A percentile compares a stretch with the other conserved stretches of the same genome.
phyloP scores from a whole-genome alignment of 2,113 vertebrate genomes.

The Sinocyclocheilus grahami region DNA sequence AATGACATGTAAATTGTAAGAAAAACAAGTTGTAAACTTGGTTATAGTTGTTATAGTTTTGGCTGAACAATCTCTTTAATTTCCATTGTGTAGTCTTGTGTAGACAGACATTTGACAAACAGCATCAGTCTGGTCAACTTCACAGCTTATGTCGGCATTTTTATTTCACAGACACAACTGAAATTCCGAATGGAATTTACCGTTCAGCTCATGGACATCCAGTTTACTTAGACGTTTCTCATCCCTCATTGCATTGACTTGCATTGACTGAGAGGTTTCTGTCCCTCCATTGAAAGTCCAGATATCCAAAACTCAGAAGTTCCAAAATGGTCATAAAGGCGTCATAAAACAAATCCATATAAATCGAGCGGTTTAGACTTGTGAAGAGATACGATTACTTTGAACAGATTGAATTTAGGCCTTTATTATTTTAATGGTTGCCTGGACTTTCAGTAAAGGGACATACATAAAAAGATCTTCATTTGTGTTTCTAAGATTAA shows the following conservation, averaged over 20 bases:
- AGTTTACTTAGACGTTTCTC: background rate
- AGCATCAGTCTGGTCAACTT: background rate
- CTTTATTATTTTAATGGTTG: background rate
- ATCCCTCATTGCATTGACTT: too few species aligned
- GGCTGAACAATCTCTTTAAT: background rate
- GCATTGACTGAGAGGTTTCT: too few species aligned
- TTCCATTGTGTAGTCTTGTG: background rate
- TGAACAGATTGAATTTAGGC: background rate
- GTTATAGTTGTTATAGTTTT: background rate
- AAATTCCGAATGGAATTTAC: background rate
- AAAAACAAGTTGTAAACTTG: background rate
- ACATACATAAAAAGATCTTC: background rate
- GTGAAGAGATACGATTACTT: too few species aligned
- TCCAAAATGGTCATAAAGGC: background rate
- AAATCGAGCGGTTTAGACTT: background rate
- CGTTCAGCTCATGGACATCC: background rate
- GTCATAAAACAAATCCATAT: background rate
- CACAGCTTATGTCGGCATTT: background rate
- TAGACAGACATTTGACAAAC: background rate
- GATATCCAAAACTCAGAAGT: background rate
- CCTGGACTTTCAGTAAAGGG: background rate
- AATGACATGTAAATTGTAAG: too few species aligned
- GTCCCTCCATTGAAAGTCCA: too few species aligned
- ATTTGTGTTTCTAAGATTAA: background rate
- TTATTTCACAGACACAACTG: background rate